Conservation (phyloP, 1,140 invertebrate species). For the Pachyrhynchus sulphureomaculatus region DNA sequence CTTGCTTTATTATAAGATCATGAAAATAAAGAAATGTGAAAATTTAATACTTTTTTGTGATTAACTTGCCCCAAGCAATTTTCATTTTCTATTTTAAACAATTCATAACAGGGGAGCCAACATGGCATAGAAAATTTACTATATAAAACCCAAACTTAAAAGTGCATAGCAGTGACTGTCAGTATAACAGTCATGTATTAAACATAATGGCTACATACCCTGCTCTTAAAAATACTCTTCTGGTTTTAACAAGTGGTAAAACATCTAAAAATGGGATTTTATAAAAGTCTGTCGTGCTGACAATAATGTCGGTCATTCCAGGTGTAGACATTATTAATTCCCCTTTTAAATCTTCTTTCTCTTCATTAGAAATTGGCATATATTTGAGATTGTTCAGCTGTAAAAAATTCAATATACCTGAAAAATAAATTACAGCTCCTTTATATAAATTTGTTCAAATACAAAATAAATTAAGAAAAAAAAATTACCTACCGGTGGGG, state of each 20-base stretch:
- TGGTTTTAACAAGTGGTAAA: slow-evolving; percentile 75
- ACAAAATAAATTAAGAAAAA: no score
- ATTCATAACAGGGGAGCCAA: no score
- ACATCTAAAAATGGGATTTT: slow-evolving; percentile 88
- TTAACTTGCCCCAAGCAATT: no score
- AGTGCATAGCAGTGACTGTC: no score
- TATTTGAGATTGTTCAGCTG: slow-evolving; percentile 60
- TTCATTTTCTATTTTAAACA: no score
- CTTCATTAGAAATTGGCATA: slow-evolving; percentile 63
- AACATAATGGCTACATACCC: slow-evolving; percentile 59
- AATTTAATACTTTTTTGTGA: no score
- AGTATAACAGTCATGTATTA: no score
- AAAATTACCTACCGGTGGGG: slow-evolving; percentile 60
- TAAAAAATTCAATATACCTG: slow-evolving; percentile 66
- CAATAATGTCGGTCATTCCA: slow-evolving; percentile 54
- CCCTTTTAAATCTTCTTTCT: slow-evolving; percentile 58
- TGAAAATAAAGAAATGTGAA: no score
- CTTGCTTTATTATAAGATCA: no score
- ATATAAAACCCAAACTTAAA: no score
- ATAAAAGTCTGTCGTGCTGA: slow-evolving; percentile 70
- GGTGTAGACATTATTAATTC: slow-evolving; percentile 34
- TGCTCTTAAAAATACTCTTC: slow-evolving; percentile 77
- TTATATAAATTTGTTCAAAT: not conserved
- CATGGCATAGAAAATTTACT: no score
- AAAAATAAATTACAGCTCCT: no score